Conservation (phyloP, 2,888 invertebrate species). For the Rambutsinella grinnellia region DNA sequence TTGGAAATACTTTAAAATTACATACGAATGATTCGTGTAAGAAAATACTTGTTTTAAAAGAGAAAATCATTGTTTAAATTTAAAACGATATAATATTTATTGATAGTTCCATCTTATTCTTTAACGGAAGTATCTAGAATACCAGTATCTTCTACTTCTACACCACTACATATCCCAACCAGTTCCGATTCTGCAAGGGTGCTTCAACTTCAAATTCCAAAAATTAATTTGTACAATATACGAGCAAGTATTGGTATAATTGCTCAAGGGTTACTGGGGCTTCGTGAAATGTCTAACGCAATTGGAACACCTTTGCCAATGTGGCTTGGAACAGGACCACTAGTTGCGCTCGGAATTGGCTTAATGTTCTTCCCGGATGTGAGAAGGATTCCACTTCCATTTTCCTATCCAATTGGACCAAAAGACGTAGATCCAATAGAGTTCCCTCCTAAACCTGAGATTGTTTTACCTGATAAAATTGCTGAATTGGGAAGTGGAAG, state of each 20-base stretch:
- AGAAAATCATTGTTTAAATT: too few species aligned
- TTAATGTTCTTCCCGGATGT: constrained; percentile 43
- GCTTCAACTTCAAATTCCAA: constrained; percentile 16
- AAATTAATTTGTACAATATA: constrained; percentile 40
- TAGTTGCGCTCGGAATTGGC: constrained; percentile 24
- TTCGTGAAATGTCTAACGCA: constrained; percentile 34
- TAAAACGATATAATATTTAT: too few species aligned
- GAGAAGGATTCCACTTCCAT: constrained; percentile 13
- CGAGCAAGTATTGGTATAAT: constrained; percentile 29
- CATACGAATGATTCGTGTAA: too few species aligned
- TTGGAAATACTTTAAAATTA: neutral
- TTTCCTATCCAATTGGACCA: constrained; percentile 30
- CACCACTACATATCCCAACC: neutral
- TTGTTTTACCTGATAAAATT: neutral
- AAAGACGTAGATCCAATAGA: constrained; percentile 4
- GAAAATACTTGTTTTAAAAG: too few species aligned
- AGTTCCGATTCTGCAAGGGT: neutral
- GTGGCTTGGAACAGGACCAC: constrained; percentile 16
- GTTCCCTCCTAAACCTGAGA: constrained; percentile 13
- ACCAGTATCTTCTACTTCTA: neutral
- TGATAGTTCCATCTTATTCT: too few species aligned
- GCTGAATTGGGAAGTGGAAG: neutral
- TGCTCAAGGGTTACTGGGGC: constrained; percentile 36
- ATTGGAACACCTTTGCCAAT: constrained; percentile 38
- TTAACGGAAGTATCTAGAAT: too few species aligned